A percentile compares a stretch with the other conserved stretches of the same genome.
Conservation (phyloP, 1,140 invertebrate species). For the Drosophila pandora region DNA sequence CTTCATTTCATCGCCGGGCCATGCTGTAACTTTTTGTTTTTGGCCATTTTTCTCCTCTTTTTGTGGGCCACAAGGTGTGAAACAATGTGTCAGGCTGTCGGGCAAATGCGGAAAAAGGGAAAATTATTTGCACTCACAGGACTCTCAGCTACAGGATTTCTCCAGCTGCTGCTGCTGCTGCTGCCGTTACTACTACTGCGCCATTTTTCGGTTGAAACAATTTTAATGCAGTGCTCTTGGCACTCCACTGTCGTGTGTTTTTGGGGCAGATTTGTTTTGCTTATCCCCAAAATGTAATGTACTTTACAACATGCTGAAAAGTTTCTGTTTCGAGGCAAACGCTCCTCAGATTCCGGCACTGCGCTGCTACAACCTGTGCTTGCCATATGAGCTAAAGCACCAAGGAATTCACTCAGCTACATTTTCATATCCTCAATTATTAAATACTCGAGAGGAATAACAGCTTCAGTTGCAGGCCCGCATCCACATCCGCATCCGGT, state of each 20-base stretch:
- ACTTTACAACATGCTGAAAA: slow-evolving; percentile 72
- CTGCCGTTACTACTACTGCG: neutral
- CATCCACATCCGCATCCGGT: slow-evolving; percentile 1
- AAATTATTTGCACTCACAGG: slow-evolving; percentile 57
- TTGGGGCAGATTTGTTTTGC: slow-evolving; percentile 72
- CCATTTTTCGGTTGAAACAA: slow-evolving; percentile 17
- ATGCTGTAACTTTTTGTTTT: slow-evolving; percentile 7
- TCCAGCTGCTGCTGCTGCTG: slow-evolving; percentile 20
- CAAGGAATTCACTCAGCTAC: slow-evolving; percentile 65
- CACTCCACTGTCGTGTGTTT: slow-evolving; percentile 18
- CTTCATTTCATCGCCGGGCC: slow-evolving; percentile 56
- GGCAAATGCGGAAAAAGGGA: slow-evolving; percentile 18
- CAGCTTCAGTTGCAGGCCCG: slow-evolving; percentile 34
- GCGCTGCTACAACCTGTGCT: slow-evolving; percentile 4
- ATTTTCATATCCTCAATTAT: slow-evolving; percentile 77
- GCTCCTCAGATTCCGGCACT: slow-evolving; percentile 34
- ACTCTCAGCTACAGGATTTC: slow-evolving; percentile 15
- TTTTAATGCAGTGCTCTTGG: slow-evolving; percentile 60
- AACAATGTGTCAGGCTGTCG: slow-evolving; percentile 50
- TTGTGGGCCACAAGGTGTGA: slow-evolving; percentile 60
- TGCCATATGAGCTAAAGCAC: slow-evolving; percentile 42
- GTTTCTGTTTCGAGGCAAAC: slow-evolving; percentile 38
- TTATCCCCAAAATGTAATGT: slow-evolving; percentile 71
- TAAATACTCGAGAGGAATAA: slow-evolving; percentile 55
- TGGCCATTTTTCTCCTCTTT: slow-evolving; percentile 14